Conservation (phyloP, 2,797 vertebrate genomes). For the Limnodromus scolopaceus region DNA sequence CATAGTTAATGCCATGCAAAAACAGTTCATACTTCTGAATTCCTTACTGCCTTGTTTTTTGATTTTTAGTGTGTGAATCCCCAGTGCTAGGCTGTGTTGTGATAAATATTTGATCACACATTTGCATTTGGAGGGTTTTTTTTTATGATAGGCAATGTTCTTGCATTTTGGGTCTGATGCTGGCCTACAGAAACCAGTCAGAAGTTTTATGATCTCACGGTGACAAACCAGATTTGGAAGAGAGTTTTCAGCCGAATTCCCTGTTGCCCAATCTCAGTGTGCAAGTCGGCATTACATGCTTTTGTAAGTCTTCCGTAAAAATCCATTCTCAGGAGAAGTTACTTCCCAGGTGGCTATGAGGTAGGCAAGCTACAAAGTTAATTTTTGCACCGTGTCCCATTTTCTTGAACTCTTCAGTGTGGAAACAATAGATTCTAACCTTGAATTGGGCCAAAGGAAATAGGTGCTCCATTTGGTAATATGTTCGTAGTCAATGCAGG, state of each 20-base stretch:
- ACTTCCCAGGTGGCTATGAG: not conserved
- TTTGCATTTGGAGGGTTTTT: not conserved
- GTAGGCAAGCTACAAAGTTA: not conserved
- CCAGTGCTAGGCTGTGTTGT: constrained; percentile 9
- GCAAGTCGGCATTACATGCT: not conserved
- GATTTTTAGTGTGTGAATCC: not conserved
- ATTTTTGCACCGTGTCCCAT: not conserved
- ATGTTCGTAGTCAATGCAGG: not conserved
- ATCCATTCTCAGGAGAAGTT: not conserved
- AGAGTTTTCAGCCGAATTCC: not conserved
- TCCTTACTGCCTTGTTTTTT: not conserved
- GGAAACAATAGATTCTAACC: not conserved
- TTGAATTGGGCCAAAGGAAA: not conserved
- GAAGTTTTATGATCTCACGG: not conserved
- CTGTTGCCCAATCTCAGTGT: not conserved
- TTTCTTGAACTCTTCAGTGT: not conserved
- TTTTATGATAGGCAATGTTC: not conserved
- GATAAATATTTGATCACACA: constrained; percentile 30
- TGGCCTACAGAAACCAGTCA: not conserved
- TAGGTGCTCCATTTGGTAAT: not conserved
- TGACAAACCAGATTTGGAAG: not conserved
- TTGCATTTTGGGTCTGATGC: not conserved
- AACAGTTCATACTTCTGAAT: not conserved
- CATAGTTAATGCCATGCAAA: not conserved
- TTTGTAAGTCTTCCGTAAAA: not conserved